Conservation (phyloP, 2,113 vertebrate genomes). For the Ascaphus truei region DNA sequence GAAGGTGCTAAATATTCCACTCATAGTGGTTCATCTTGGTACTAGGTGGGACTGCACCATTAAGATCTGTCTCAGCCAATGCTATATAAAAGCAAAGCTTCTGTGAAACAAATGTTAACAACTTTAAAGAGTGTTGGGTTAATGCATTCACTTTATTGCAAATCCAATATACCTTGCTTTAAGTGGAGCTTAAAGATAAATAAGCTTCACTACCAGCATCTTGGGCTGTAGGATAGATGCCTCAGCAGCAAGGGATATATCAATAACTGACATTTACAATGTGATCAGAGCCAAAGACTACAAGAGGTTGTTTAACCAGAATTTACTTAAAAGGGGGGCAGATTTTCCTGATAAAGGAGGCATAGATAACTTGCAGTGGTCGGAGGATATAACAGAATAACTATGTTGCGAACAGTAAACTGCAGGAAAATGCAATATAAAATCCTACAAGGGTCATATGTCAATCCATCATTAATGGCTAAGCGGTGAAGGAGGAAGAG, state of each 20-base stretch:
- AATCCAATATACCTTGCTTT: constrained; percentile 23
- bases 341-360: too few species aligned
- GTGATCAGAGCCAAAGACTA: neutral
- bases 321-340: neutral
- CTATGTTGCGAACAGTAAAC: too few species aligned
- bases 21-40: neutral
- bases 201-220: neutral
- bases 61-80: neutral
- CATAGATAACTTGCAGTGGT: too few species aligned
- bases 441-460: too few species aligned
- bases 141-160: constrained; percentile 29
- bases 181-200: constrained; percentile 11
- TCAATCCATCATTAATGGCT: too few species aligned
- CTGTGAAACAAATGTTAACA: constrained; percentile 3
- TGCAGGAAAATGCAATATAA: too few species aligned
- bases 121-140: constrained; percentile 19
- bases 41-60: too few species aligned
- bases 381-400: too few species aligned
- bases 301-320: neutral
- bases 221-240: neutral
- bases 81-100: neutral
- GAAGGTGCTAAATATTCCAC: too few species aligned
- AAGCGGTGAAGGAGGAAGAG: too few species aligned
- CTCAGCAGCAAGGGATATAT: neutral
- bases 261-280: constrained; percentile 14